These are phyloP conservation scores for Pseudococcus longispinus DNA, from an alignment of 2,888 invertebrate species.

Conservation along the genomic window DNA sequence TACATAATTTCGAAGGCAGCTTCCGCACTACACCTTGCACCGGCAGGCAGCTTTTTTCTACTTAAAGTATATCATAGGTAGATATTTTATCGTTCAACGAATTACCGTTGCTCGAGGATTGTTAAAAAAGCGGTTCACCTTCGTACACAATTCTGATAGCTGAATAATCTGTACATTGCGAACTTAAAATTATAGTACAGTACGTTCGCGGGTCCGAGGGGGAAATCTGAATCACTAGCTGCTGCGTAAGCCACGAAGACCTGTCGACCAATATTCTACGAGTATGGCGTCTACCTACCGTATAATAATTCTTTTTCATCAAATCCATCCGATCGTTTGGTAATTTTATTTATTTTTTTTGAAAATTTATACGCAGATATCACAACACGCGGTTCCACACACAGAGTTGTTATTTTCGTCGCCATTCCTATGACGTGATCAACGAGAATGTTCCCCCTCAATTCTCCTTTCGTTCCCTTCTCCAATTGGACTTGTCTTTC, in stretches of 20 bases:
- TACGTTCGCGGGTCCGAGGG: not conserved
- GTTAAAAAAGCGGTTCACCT: constrained; percentile 31
- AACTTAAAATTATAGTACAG: not conserved
- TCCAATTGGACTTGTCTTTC: constrained; percentile 21
- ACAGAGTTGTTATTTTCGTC: constrained; percentile 49
- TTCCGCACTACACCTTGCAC: not conserved
- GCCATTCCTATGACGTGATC: constrained; percentile 51
- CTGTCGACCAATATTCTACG: not conserved
- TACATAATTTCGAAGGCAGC: not conserved
- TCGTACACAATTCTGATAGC: not conserved
- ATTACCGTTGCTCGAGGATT: constrained; percentile 9
- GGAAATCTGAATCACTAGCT: not conserved
- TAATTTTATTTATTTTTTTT: not conserved
- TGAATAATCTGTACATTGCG: not conserved
- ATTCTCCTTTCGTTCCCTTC: constrained; percentile 42
- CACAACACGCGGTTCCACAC: not conserved
- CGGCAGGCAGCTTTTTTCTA: not conserved
- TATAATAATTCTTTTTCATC: not conserved
- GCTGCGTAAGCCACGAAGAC: not conserved
- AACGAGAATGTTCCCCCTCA: constrained; percentile 32
- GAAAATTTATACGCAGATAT: not conserved
- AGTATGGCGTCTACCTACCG: not conserved
- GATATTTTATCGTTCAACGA: not conserved
- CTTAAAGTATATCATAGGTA: not conserved
- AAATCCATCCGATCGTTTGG: not conserved